Evolutionary conservation across 1,140 invertebrate genomes (phyloP), one percentile per base, ranked within the genome.

Genomic region (Heliconius eleuchia): DNA sequence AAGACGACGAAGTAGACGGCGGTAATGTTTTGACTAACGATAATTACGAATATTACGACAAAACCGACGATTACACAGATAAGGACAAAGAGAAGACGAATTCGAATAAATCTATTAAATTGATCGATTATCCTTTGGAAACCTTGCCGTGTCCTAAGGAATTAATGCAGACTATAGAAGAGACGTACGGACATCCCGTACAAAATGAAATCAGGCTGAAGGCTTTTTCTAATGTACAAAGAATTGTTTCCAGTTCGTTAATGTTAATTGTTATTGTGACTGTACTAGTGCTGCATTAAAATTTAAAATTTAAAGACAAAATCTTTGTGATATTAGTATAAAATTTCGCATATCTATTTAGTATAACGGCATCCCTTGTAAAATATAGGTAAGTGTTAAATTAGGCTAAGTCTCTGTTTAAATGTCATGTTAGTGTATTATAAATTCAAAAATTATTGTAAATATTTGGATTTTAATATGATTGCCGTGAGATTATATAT

Each of bases 291-390:
- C 74, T 93, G 74, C 82, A 89, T 84, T 91, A 87, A 88, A 83
- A 82, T 73, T 76, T 80, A 83, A 80, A 79, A 76, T 78, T 76
- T 76, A 84, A 85, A 82, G 77, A 88, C 82, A 85, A 89, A 86
- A 88, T 87, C 84, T 92, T 92, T 93, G 91, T 94, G 91, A 94
- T 93, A 93, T 90, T 93, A 94, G 91, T 87, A 87, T 89, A 92
- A 86, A 78, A 57, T 84, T 85, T 85, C 83, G 82, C 81, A 80
- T 86, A 88, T 86, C 80, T 79, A 73, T 84, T 75, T 88, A 87
- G 79, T 52, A 80, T 78, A 76, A 74, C 46, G 42, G 82, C 77
- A 76, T 83, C 82, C 77, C 39, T 76, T 81, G 83, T 84, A 84
- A 78, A 76, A 85, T 82, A 66, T 80, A 78, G 70, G 34, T 84